Evolutionary conservation across 1,140 invertebrate genomes (phyloP), one percentile per base, ranked within the genome.

Genomic region (Nixonia krombeini): DNA sequence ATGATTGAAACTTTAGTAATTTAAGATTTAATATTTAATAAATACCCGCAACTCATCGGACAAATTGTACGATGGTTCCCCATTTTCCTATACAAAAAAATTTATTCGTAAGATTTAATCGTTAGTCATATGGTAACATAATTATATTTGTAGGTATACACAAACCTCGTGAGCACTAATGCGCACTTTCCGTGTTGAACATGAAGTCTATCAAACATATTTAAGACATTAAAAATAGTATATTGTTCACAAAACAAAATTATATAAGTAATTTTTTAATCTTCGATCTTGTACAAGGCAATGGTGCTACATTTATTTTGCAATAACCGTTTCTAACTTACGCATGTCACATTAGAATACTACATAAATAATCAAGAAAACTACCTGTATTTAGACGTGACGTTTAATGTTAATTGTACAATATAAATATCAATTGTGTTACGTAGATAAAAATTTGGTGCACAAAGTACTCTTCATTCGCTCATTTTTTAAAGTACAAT

Each of bases 81-180:
- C 42, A 38, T 12, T 38, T 52, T 31, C 26, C n/a, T n/a, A n/a
- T n/a, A n/a, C n/a, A n/a, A n/a, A n/a, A n/a, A n/a, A n/a, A n/a
- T n/a, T n/a, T n/a, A n/a, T n/a, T n/a, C n/a, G n/a, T n/a, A n/a
- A n/a, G n/a, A n/a, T n/a, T n/a, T n/a, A n/a, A n/a, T n/a, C n/a
- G n/a, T n/a, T n/a, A n/a, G n/a, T n/a, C n/a, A n/a, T n/a, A n/a
- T n/a, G n/a, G n/a, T n/a, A n/a, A n/a, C n/a, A n/a, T n/a, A n/a
- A n/a, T n/a, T n/a, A n/a, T n/a, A n/a, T n/a, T n/a, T n/a, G n/a
- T n/a, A n/a, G n/a, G n/a, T n/a, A n/a, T n/a, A n/a, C 3, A 45
- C 58, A 59, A 8, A 65, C 70, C 31, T 62, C 41, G 15, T 33
- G 6, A 13, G 8, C 7, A 28, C 37, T 51, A 3, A 70, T 66